phyloP scores from a whole-genome alignment of 1,140 invertebrate species.

The Macrobrachium rosenbergii region DNA sequence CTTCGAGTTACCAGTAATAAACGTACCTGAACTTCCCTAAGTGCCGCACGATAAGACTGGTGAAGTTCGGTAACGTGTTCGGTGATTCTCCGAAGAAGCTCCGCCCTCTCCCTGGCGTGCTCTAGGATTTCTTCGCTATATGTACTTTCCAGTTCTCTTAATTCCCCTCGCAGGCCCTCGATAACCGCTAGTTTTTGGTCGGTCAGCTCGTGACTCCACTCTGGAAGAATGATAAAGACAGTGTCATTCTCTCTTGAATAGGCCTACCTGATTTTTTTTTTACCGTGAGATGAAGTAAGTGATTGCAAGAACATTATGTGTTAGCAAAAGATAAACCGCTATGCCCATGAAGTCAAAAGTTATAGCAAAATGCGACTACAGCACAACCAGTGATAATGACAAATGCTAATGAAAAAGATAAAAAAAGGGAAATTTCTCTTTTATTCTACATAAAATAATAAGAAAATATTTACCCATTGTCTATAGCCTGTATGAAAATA shows the following conservation, averaged over 20 bases:
- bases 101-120: slow-evolving; percentile 37
- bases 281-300: no score
- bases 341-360: neutral
- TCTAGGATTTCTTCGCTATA: slow-evolving; percentile 30
- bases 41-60: slow-evolving; percentile 47
- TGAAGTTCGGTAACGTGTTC: slow-evolving; percentile 58
- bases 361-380: neutral
- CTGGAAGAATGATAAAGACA: neutral
- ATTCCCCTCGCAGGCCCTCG: slow-evolving; percentile 36
- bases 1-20: no score
- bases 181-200: slow-evolving; percentile 35
- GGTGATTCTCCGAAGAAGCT: slow-evolving; percentile 52
- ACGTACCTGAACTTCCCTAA: slow-evolving; percentile 42
- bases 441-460: neutral
- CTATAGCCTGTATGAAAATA: neutral
- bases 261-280: neutral
- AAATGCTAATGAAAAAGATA: neutral
- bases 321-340: no score
- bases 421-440: neutral
- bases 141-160: slow-evolving; percentile 27
- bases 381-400: neutral
- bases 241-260: no score
- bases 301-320: no score
- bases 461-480: neutral
- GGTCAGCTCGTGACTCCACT: slow-evolving; percentile 49